Percentiles rank a stretch among this genome's conserved stretches.
Evolutionary conservation across 2,113 vertebrate species (phyloP).

Genomic region (Anseranas semipalmata): DNA sequence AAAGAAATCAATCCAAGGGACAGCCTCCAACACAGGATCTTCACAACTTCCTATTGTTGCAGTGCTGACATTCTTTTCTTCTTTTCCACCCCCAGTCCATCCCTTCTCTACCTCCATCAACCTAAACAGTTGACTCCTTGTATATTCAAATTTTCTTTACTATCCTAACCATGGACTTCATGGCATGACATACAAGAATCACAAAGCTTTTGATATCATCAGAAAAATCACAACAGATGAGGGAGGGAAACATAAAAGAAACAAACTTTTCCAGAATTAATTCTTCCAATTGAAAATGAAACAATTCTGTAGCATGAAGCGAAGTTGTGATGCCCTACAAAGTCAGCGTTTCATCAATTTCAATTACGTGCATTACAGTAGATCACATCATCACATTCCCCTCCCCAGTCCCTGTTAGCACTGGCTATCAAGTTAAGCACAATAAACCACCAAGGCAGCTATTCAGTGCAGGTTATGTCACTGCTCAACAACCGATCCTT

Average conservation of each 20-base stretch:
- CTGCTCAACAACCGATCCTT: background rate
- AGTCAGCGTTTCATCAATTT: background rate
- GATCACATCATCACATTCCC: background rate
- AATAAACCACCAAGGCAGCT: background rate
- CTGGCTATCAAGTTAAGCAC: background rate
- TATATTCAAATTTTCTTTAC: background rate
- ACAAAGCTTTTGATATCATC: background rate
- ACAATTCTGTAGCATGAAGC: background rate
- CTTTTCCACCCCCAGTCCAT: background rate
- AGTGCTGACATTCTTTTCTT: background rate
- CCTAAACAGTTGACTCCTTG: background rate
- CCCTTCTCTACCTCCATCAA: background rate
- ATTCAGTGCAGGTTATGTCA: background rate
- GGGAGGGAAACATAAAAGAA: background rate
- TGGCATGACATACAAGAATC: background rate
- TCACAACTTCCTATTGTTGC: fast-evolving
- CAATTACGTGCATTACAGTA: background rate
- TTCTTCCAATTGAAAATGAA: background rate
- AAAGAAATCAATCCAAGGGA: background rate
- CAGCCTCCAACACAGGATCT: background rate
- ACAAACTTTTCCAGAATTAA: background rate
- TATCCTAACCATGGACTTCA: background rate
- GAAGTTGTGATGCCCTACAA: background rate
- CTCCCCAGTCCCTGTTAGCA: background rate
- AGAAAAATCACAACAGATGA: background rate